Percentiles rank a stretch among this genome's conserved stretches.
Evolutionary conservation across 1,140 invertebrate species (phyloP).

Genomic region (Pissodes strobi): DNA sequence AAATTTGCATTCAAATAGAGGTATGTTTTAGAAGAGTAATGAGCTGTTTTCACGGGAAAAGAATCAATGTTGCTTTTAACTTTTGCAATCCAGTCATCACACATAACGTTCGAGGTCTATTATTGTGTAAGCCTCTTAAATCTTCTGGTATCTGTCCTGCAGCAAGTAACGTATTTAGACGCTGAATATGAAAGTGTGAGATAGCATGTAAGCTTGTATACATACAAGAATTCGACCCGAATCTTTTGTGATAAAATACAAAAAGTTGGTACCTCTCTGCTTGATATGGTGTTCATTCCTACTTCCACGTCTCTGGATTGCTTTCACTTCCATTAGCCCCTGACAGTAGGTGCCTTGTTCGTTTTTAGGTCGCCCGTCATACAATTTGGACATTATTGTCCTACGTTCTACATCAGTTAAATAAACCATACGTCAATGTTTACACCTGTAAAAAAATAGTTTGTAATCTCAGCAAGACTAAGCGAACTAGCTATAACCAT

Average conservation of each 20-base stretch:
- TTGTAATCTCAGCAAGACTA: background rate
- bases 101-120: slow-evolving; percentile 26
- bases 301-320: slow-evolving; percentile 20
- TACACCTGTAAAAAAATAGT: slow-evolving; percentile 34
- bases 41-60: slow-evolving; percentile 33
- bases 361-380: no score
- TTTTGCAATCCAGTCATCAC: slow-evolving; percentile 22
- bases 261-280: slow-evolving; percentile 20
- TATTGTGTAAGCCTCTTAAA: slow-evolving; percentile 34
- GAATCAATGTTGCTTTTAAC: slow-evolving; percentile 33
- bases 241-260: slow-evolving; percentile 30
- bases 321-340: slow-evolving; percentile 29
- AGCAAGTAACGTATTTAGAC: slow-evolving; percentile 31
- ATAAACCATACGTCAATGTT: slow-evolving; percentile 26
- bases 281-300: no score
- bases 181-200: slow-evolving; percentile 28
- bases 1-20: slow-evolving; percentile 46
- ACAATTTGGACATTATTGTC: no score
- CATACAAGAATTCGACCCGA: slow-evolving; percentile 20
- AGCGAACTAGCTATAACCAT: slow-evolving; percentile 12
- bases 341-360: slow-evolving; percentile 36
- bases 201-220: slow-evolving; percentile 32
- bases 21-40: slow-evolving; percentile 38
- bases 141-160: slow-evolving; percentile 27
- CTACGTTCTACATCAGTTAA: slow-evolving; percentile 23